Conservation (phyloP, 2,113 vertebrate species). For the Vicugna pacos region DNA sequence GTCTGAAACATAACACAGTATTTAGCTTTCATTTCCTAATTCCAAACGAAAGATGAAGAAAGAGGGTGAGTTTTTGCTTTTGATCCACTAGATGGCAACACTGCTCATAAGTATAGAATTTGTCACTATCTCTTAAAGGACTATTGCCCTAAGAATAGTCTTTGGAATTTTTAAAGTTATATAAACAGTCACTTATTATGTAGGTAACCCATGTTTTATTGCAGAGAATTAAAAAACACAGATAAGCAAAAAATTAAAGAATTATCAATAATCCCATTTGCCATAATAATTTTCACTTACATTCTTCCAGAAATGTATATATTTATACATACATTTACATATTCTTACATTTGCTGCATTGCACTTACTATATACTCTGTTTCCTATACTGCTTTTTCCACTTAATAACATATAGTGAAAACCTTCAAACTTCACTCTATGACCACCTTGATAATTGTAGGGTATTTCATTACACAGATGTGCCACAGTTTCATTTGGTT, state of each 20-base stretch:
- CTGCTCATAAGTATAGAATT: conserved; percentile 56
- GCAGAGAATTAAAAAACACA: conserved; percentile 25
- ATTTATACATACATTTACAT: not conserved
- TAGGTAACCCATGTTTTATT: not conserved
- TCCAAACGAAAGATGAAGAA: not conserved
- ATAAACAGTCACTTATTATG: conserved; percentile 35
- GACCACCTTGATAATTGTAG: not conserved
- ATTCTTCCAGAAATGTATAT: not conserved
- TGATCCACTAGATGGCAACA: conserved; percentile 87
- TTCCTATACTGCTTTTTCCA: not conserved
- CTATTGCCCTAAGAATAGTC: not conserved
- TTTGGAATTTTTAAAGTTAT: not conserved
- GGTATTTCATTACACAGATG: not conserved
- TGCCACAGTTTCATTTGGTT: not conserved
- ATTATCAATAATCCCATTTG: conserved; percentile 2
- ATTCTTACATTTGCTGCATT: not conserved
- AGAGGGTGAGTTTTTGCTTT: conserved; percentile 41
- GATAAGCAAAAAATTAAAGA: conserved; percentile 45
- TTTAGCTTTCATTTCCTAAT: not conserved
- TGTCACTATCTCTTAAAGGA: not conserved
- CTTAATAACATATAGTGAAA: not conserved
- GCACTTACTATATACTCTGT: not conserved
- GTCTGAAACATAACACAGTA: not conserved
- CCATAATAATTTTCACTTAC: conserved; percentile 14
- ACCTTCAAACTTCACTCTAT: not conserved